Base-by-base conservation (phyloP, 2,888 invertebrate species). In the Drosophila anceps region DNA sequence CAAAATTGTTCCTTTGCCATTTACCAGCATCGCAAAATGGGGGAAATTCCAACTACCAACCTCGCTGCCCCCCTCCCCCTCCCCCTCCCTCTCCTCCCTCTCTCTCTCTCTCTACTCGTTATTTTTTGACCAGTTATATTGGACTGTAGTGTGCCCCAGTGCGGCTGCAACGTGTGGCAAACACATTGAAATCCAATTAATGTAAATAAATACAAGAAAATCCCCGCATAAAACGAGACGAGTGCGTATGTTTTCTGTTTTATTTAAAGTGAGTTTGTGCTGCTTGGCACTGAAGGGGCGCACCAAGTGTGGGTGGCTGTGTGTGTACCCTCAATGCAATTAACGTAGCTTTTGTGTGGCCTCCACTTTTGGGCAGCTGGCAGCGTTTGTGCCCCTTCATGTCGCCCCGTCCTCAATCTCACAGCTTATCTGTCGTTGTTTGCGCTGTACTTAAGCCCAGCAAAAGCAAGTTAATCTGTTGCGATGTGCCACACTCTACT, bases 401-500 rank as follows among this genome's bases (percentile, higher is more conserved):
- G 29, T 31, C 37, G 29, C 50, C 35, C 41, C 57, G 46, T 63
- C 57, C 61, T n/a, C 66, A 51, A 31, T 74, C 58, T 39, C 27
- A 43, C 24, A 33, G 55, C 50, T 53, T 62, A 53, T 48, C 46
- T 68, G 54, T 61, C 41, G 68, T 65, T 76, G 75, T 82, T 75
- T 80, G 76, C 79, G 63, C 82, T 82, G 69, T 82, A 76, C 81
- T 82, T 81, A 82, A 78, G 68, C 77, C 69, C 55, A 53, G 77
- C 60, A 74, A 81, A 75, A 78, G 82, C 79, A 89, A 87, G 84
- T 87, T 87, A 88, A 87, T 87, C 89, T 87, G 85, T 76, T 85
- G 74, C 79, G 73, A 80, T 83, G 67, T 67, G 76, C 66, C 53
- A 12, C 67, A 31, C 57, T 29, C 20, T 4, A 43, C 15, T n/a